phyloP scores from a whole-genome alignment of 2,797 vertebrate species.

The Aldrovandia affinis region DNA sequence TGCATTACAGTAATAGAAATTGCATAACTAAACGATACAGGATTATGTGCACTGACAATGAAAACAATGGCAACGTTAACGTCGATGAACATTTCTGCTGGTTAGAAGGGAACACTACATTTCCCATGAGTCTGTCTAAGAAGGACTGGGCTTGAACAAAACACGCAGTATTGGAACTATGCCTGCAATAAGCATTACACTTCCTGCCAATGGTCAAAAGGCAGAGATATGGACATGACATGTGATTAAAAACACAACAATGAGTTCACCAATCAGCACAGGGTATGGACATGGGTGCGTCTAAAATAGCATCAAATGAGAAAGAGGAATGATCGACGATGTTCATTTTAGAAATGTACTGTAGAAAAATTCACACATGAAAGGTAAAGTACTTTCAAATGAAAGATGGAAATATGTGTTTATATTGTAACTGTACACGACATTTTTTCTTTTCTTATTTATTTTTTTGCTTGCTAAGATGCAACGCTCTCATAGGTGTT shows the following conservation, averaged over 20 bases:
- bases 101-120: slow-evolving; percentile 31
- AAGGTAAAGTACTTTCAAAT: slow-evolving; percentile 31
- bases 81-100: slow-evolving; percentile 52
- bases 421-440: slow-evolving; percentile 56
- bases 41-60: slow-evolving; percentile 59
- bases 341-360: slow-evolving; percentile 20
- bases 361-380: slow-evolving; percentile 34
- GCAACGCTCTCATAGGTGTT: slow-evolving; percentile 72
- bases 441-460: slow-evolving; percentile 45
- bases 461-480: slow-evolving; percentile 64
- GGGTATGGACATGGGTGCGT: slow-evolving; percentile 29
- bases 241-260: slow-evolving; percentile 27
- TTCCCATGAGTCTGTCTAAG: slow-evolving; percentile 11
- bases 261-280: slow-evolving; percentile 27
- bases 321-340: slow-evolving; percentile 36
- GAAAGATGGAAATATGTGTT: slow-evolving; percentile 54
- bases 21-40: slow-evolving; percentile 70
- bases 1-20: slow-evolving; percentile 60
- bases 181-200: slow-evolving; percentile 45
- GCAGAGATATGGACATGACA: slow-evolving; percentile 24
- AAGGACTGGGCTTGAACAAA: slow-evolving; percentile 29
- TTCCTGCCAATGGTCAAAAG: slow-evolving; percentile 51
- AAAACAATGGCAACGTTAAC: slow-evolving; percentile 60
- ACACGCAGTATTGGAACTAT: slow-evolving; percentile 40
- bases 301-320: slow-evolving; percentile 37